Evolutionary conservation across 2,888 invertebrate genomes (phyloP), one percentile per base, ranked within the genome.

Genomic region (Elgonia sp.): DNA sequence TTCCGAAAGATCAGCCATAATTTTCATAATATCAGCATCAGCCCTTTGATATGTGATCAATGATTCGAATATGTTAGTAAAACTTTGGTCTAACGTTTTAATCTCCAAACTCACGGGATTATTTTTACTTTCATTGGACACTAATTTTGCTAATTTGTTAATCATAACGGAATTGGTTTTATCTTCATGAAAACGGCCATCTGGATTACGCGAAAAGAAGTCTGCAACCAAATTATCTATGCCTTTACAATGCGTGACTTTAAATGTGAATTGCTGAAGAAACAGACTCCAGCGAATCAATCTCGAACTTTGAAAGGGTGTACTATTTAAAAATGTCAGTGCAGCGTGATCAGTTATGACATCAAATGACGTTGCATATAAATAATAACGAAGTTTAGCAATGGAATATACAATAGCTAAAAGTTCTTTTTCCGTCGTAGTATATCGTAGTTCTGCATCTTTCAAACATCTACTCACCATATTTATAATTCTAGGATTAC

Each of bases 181-280:
- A 55, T 70, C 39, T 39, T 53, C 40, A 14, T 69, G 55, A 65
- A 88, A 89, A 67, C 73, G 62, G 14, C 79, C 77, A 9, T 76
- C 73, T 3, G 90, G 89, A 79, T 90, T 90, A 0, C 93, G 60
- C 14, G 91, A 91, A 14, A 93, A 85, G 21, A 91, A 88, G 86
- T 93, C 92, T 0, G 91, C 91, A 4, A 90, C 90, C 0, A 91
- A 57, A 69, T 92, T 92, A 0, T 92, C 90, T 2, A 29, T 5
- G 29, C 29, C 29, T 29, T 29, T 29, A 29, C 29, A 89, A 79
- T 93, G 84, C 29, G 86, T 81, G 0, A 93, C 60, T 0, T 10
- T 63, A 67, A 91, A 92, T 60, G 89, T 63, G 79, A 90, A 93
- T 73, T 91, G 90, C 42, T 92, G 81, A 10, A 81, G 18, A 37